Evolutionary conservation across 1,140 invertebrate species (phyloP).

Genomic region (Octopus bimaculoides): DNA sequence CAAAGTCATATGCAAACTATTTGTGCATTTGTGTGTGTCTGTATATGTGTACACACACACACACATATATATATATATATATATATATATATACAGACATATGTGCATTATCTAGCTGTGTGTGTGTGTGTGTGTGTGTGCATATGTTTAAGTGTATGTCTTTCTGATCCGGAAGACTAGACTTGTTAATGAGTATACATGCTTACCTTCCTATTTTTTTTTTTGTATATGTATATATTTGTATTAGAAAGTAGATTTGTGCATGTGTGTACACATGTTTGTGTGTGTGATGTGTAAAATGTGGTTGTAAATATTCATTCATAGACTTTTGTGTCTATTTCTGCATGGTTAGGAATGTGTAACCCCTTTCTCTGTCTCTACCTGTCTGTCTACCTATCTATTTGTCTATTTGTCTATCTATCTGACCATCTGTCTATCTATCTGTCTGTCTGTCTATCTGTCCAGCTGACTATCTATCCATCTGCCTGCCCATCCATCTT

Average conservation of each 20-base stretch:
- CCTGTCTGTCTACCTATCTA: not conserved
- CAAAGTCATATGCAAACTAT: too few species aligned
- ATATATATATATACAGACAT: not conserved
- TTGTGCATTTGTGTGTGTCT: too few species aligned
- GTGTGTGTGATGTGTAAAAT: not conserved
- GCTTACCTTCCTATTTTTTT: not conserved
- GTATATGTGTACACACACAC: too few species aligned
- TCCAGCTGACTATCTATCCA: not conserved
- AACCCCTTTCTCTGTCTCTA: not conserved
- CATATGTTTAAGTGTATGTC: not conserved
- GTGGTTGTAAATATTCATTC: too few species aligned
- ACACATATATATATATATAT: too few species aligned
- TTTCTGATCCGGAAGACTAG: not conserved
- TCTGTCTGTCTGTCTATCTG: not conserved
- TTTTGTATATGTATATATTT: not conserved
- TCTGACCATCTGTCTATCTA: not conserved
- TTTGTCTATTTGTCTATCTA: not conserved
- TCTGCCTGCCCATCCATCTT: not conserved
- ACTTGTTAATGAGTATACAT: not conserved
- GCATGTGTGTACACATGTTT: not conserved
- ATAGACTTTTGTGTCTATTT: too few species aligned
- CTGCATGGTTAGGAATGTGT: too few species aligned
- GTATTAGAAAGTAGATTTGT: not conserved
- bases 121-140: not conserved
- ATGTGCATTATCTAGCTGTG: not conserved